Conservation (phyloP, 2,797 vertebrate genomes). For the Rhinella marina region DNA sequence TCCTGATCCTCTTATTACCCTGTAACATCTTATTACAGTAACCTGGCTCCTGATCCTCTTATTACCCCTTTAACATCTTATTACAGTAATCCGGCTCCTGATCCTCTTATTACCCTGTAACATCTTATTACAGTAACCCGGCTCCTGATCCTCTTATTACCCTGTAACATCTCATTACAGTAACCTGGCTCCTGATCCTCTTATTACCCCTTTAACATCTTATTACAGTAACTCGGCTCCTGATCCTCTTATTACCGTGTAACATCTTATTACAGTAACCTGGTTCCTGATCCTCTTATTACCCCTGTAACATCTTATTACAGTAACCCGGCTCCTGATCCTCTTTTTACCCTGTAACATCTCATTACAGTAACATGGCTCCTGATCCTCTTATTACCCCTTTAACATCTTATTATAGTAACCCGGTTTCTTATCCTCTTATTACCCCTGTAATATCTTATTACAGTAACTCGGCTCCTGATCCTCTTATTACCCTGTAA, state of each 20-base stretch:
- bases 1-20: conserved; percentile 17
- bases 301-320: conserved; percentile 26
- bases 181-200: conserved; percentile 10
- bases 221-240: conserved; percentile 17
- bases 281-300: conserved; percentile 7
- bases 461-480: conserved; percentile 33
- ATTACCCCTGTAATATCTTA: conserved; percentile 32
- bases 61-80: conserved; percentile 29
- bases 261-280: conserved; percentile 25
- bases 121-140: conserved; percentile 22
- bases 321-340: not conserved
- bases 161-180: conserved; percentile 14
- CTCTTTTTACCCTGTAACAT: conserved; percentile 19
- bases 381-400: conserved; percentile 24
- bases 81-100: conserved; percentile 21
- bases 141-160: conserved; percentile 16
- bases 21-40: conserved; percentile 25
- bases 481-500: conserved; percentile 26
- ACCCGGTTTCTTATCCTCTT: conserved; percentile 32
- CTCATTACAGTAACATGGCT: conserved; percentile 16
- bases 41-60: conserved; percentile 14
- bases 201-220: conserved; percentile 17
- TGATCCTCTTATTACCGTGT: conserved; percentile 5
- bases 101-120: conserved; percentile 8
- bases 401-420: conserved; percentile 16